These are phyloP conservation scores for Theocolax elegans DNA, from an alignment of 1,140 invertebrate genomes.

Conservation along the genomic window DNA sequence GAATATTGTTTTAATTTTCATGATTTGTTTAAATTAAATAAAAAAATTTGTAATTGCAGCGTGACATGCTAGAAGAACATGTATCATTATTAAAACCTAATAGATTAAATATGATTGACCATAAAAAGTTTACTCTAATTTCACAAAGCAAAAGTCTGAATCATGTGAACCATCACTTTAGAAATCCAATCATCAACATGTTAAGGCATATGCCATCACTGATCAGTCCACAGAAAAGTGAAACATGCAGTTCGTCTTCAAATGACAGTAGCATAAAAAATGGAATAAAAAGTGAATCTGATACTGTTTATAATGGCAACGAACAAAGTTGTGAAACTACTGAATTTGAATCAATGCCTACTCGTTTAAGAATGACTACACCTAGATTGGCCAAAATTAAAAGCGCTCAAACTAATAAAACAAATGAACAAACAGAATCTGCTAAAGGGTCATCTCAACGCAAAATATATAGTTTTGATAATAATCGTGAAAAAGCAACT, in stretches of 20 bases:
- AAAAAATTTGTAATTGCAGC: constrained; percentile 11
- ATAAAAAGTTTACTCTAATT: neutral
- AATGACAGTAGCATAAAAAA: constrained; percentile 53
- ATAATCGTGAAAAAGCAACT: constrained; percentile 50
- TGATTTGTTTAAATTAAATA: neutral
- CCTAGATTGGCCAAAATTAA: constrained; percentile 63
- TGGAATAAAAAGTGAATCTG: constrained; percentile 11
- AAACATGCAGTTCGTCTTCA: constrained; percentile 63
- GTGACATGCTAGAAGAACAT: constrained; percentile 4
- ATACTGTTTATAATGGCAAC: constrained; percentile 41
- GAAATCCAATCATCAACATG: constrained; percentile 64
- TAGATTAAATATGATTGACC: neutral
- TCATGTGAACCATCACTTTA: constrained; percentile 43
- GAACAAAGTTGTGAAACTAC: constrained; percentile 44
- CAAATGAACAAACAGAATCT: constrained; percentile 58
- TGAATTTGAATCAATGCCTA: constrained; percentile 47
- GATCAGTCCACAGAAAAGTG: constrained; percentile 56
- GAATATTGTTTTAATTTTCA: neutral
- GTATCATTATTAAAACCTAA: constrained; percentile 19
- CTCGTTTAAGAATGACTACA: constrained; percentile 59
- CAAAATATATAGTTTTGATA: constrained; percentile 44
- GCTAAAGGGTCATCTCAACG: constrained; percentile 52
- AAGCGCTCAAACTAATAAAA: constrained; percentile 65
- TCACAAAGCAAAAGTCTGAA: neutral
- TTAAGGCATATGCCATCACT: constrained; percentile 69